Conservation (phyloP, 2,113 vertebrate genomes). For the Python bivittatus region DNA sequence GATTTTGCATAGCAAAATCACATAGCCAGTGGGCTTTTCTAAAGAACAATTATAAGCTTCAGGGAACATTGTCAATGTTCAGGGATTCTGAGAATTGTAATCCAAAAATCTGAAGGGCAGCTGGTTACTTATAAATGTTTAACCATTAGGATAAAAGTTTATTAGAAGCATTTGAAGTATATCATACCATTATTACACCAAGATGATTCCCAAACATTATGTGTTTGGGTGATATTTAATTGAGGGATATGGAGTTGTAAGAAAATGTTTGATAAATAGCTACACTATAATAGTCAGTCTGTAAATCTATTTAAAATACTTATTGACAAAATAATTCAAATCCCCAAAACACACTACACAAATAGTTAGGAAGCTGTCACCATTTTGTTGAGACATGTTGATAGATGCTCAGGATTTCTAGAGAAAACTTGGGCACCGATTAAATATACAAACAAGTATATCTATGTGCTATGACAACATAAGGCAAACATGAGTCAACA, state of each 20-base stretch:
- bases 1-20: neutral
- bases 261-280: neutral
- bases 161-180: neutral
- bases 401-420: neutral
- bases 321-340: neutral
- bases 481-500: slow-evolving; percentile 2
- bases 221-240: neutral
- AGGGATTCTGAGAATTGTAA: neutral
- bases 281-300: neutral
- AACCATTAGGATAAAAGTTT: neutral
- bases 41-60: neutral
- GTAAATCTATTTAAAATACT: neutral
- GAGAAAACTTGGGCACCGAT: neutral
- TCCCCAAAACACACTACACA: neutral
- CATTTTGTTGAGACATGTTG: neutral
- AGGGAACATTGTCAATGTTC: neutral
- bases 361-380: neutral
- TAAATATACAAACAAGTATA: neutral
- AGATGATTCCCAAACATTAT: neutral
- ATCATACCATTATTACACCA: neutral
- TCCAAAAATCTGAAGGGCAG: neutral
- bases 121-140: neutral
- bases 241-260: neutral
- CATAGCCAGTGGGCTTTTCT: neutral
- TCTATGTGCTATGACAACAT: neutral